Base-by-base conservation (phyloP, 2,797 vertebrate genomes). In the Bucorvus abyssinicus region DNA sequence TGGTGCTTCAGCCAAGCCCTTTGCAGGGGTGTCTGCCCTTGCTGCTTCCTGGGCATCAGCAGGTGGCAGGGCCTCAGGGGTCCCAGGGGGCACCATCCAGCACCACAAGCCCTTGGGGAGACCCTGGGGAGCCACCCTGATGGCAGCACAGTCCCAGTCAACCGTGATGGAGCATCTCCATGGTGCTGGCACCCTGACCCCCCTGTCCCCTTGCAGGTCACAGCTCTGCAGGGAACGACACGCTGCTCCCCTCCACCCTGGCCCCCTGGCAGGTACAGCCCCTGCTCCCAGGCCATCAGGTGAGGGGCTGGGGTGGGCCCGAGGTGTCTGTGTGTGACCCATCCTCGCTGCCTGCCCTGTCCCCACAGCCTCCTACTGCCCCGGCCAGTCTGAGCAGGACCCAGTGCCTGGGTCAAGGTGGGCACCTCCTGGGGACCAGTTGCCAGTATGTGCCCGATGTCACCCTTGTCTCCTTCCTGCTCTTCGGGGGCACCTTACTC, bases 401-500 rank as follows among this genome's bases (percentile, higher is more conserved):
- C 17, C 97, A 98, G 84, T 98, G 98, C 71, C 64, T 90, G 89
- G 89, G 6, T 30, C 79, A 0, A 44, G 98, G 98, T 4, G 98
- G 98, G 77, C 91, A 93, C 21, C 97, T 98, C 47, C 93, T 86
- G 45, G 98, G 98, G 7, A 96, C 93, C 24, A 95, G 97, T 95
- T 98, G 98, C 75, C 95, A 94, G 5, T 97, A 95, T 0, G 96
- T 98, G 47, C 98, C 98, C 0, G 98, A 98, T 67, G 67, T 98
- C 49, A 93, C 98, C 73, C 96, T 98, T 34, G 34, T 98, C 85
- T 98, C 98, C 63, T 91, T 98, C 78, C 95, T 98, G 69, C 97
- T 98, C 57, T 98, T 98, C 1, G 91, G 97, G 32, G 97, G 97
- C 36, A 98, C 98, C 21, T 98, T 98, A 91, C 67, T 98, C 71